Base-by-base conservation (phyloP, 2,888 invertebrate species). In the Electrophaes corylata region DNA sequence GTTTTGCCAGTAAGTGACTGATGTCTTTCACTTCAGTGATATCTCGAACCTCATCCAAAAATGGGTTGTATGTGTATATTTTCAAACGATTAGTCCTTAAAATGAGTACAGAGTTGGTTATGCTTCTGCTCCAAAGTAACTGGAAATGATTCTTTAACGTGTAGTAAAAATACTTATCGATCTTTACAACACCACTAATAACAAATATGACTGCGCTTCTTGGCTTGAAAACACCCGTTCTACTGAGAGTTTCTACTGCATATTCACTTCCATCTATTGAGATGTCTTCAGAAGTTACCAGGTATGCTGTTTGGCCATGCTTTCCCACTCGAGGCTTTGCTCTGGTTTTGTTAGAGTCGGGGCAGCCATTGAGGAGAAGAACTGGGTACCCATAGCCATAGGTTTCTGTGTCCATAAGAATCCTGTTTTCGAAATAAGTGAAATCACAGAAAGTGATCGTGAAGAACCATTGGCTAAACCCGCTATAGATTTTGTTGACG, bases 21-120 rank as follows among this genome's bases (percentile, higher is more conserved):
- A 88, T 78, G 46, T 93, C 83, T 35, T 85, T 77, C 3, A 88
- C 82, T 37, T 80, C 58, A 10, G 87, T 86, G 18, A 91, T 77
- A 44, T 92, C 88, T 37, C 75, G 73, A 33, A 92, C 83, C 65
- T 86, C 69, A 19, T 86, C 69, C 0, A 80, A 75, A 60, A 92
- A 93, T 0, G 92, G 92, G 67, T 93, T 92, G 62, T 92, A 94
- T 0, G 88, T 85, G 62, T 88, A 93, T 49, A 92, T 83, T 65
- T 83, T 85, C 19, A 93, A 70, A 1, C 78, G 71, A 6, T 78
- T 74, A 11, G 79, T 68, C 77, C 76, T 82, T 11, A 89, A 51
- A 44, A 90, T 76, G 5, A 92, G 67, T 1, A 91, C 83, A 0
- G 90, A 90, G 66, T 94, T 93, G 0, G 93, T 82, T 6, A 94